Conservation (phyloP, 2,113 vertebrate genomes). For the Tautogolabrus adspersus region DNA sequence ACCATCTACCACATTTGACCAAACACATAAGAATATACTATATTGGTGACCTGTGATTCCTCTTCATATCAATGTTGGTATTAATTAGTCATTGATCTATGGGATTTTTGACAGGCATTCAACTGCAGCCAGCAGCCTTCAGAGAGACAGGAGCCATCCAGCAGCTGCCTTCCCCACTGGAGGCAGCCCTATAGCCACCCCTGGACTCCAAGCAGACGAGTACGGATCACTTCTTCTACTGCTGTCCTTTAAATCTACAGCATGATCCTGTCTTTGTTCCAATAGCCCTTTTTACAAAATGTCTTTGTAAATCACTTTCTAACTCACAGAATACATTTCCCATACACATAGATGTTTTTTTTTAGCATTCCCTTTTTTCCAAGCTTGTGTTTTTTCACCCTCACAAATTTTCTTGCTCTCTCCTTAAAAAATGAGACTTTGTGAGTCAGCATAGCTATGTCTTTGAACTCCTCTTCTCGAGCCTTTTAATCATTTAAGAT, state of each 20-base stretch:
- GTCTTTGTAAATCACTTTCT: not conserved
- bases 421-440: slow-evolving; percentile 50
- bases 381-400: slow-evolving; percentile 37
- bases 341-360: slow-evolving; percentile 16
- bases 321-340: slow-evolving; percentile 5
- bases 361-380: not conserved
- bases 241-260: not conserved
- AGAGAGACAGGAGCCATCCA: slow-evolving; percentile 89
- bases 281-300: not conserved
- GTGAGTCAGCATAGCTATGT: slow-evolving; percentile 64
- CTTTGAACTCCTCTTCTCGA: slow-evolving; percentile 70
- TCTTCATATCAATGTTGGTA: not conserved
- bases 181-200: slow-evolving; percentile 75
- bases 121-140: slow-evolving; percentile 86
- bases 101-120: slow-evolving; percentile 85
- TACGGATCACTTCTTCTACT: slow-evolving; percentile 74
- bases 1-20: not conserved
- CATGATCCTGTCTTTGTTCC: not conserved
- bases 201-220: slow-evolving; percentile 87
- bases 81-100: slow-evolving; percentile 23
- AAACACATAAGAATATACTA: not conserved
- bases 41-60: not conserved
- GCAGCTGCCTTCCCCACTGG: slow-evolving; percentile 77
- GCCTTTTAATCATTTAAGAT: slow-evolving; percentile 74
- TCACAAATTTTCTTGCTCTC: slow-evolving; percentile 47